Conservation (phyloP, 2,113 vertebrate genomes). For the Podilymbus podiceps region DNA sequence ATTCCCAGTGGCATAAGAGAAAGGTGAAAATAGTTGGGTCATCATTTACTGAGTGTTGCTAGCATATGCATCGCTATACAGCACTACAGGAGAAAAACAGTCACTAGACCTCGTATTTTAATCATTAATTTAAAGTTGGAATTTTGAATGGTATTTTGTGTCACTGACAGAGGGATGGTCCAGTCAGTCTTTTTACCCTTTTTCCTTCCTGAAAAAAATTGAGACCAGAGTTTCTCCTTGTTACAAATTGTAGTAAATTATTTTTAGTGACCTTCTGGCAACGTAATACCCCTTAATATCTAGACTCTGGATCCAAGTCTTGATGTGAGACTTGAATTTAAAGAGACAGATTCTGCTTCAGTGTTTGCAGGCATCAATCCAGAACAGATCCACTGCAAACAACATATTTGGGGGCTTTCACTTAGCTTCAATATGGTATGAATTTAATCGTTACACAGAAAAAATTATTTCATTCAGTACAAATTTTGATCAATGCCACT, state of each 20-base stretch:
- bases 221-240: not conserved
- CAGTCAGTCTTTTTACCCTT: not conserved
- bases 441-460: not conserved
- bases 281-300: not conserved
- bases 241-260: not conserved
- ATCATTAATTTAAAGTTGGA: not conserved
- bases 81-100: not conserved
- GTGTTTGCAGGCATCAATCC: not conserved
- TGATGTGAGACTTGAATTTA: not conserved
- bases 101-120: not conserved
- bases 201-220: not conserved
- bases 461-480: not conserved
- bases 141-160: not conserved
- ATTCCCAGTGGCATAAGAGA: not conserved
- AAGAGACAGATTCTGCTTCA: not conserved
- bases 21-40: not conserved
- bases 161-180: not conserved
- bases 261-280: not conserved
- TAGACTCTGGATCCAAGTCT: not conserved
- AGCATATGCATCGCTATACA: not conserved
- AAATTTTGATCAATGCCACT: slow-evolving; percentile 28
- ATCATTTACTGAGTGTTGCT: not conserved
- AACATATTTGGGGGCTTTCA: not conserved
- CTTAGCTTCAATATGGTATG: not conserved
- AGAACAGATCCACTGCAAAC: not conserved